phyloP scores from a whole-genome alignment of 2,888 invertebrate species.

The Flexamia atlantica region DNA sequence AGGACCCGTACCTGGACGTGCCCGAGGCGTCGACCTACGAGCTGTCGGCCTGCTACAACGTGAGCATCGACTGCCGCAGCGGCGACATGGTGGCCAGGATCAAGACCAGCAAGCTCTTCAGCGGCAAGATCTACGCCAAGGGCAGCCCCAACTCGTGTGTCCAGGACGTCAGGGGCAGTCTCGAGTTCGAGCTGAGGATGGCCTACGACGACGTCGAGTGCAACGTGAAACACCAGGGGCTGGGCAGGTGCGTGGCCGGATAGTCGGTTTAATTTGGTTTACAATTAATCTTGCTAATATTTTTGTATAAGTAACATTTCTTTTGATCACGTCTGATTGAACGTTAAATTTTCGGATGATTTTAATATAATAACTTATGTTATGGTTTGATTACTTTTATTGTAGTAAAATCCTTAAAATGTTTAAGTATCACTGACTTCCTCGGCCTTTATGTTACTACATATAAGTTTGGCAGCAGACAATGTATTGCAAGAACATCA shows the following conservation, averaged over 20 bases:
- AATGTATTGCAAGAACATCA: too few relatives aligned
- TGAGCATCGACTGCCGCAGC: slow-evolving; percentile 93
- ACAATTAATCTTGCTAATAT: too few relatives aligned
- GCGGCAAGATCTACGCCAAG: slow-evolving; percentile 96
- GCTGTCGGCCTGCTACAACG: slow-evolving; percentile 95
- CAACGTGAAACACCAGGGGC: slow-evolving; percentile 93
- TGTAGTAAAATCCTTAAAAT: too few relatives aligned
- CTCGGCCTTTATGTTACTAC: too few relatives aligned
- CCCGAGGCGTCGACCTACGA: slow-evolving; percentile 96
- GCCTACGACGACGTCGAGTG: slow-evolving; percentile 95
- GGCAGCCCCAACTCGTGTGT: slow-evolving; percentile 96
- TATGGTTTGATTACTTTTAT: too few relatives aligned
- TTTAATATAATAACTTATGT: too few relatives aligned
- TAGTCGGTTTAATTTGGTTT: too few relatives aligned
- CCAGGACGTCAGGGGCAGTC: slow-evolving; percentile 90
- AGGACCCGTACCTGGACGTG: slow-evolving; percentile 94
- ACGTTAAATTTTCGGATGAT: too few relatives aligned
- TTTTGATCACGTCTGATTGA: too few relatives aligned
- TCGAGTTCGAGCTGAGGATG: slow-evolving; percentile 95
- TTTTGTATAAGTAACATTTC: too few relatives aligned
- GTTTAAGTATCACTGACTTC: too few relatives aligned
- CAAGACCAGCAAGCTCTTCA: slow-evolving; percentile 94
- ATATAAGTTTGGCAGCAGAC: too few relatives aligned
- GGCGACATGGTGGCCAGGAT: slow-evolving; percentile 96
- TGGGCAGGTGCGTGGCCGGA: slow-evolving; percentile 76